A percentile compares a stretch with the other conserved stretches of the same genome.
These are phyloP conservation scores for Lophius americanus DNA, from an alignment of 2,797 vertebrate species.

Conservation along the genomic window DNA sequence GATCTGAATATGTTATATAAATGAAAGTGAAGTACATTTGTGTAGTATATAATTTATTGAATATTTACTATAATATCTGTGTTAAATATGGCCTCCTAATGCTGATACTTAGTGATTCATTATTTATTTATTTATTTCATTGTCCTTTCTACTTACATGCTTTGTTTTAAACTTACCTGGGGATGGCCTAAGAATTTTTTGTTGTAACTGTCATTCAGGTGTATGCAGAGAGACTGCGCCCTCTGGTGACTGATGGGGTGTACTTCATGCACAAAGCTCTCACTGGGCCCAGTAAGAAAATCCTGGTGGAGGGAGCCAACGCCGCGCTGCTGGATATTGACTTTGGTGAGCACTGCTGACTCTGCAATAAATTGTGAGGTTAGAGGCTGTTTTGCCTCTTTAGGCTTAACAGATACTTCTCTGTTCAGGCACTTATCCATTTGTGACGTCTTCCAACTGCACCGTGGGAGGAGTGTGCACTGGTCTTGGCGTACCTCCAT, in stretches of 20 bases:
- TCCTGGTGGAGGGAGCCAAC: conserved; percentile 87
- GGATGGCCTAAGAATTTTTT: not conserved
- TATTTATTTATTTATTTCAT: not conserved
- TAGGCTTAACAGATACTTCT: conserved; percentile 10
- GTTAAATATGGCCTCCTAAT: too few relatives aligned
- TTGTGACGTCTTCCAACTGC: conserved; percentile 88
- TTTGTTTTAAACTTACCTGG: not conserved
- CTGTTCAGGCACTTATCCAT: conserved; percentile 83
- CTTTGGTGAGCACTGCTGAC: conserved; percentile 76
- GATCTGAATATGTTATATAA: too few relatives aligned
- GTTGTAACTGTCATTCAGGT: conserved; percentile 53
- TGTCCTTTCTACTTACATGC: not conserved
- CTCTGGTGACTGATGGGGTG: conserved; percentile 85
- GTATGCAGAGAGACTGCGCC: conserved; percentile 79
- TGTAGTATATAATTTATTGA: too few relatives aligned
- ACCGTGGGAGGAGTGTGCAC: conserved; percentile 86
- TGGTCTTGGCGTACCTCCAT: conserved; percentile 84
- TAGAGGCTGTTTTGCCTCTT: not conserved
- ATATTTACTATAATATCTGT: too few relatives aligned
- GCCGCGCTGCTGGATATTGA: conserved; percentile 87
- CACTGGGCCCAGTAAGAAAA: conserved; percentile 84
- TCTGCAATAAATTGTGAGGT: not conserved
- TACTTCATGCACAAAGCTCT: conserved; percentile 87
- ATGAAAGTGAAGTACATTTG: too few relatives aligned
- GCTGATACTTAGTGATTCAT: not conserved